Percentiles rank a stretch among this genome's conserved stretches.
phyloP scores from a whole-genome alignment of 1,140 invertebrate genomes.

The Drosophila suzukii region DNA sequence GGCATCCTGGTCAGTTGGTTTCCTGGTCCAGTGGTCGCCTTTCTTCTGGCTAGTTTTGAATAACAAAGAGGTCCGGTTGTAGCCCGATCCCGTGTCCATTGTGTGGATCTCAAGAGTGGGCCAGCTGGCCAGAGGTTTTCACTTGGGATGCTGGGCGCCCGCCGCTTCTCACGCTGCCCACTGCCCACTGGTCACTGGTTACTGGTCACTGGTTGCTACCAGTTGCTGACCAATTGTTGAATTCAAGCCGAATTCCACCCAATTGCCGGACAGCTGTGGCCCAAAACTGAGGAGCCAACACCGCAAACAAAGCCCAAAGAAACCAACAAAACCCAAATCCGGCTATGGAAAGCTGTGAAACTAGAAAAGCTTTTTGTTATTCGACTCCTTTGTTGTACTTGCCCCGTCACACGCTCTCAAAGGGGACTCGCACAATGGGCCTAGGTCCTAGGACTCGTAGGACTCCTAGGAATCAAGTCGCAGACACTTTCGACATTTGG shows the following conservation, averaged over 20 bases:
- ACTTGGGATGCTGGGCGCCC: slow-evolving; percentile 60
- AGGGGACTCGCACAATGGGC: slow-evolving; percentile 31
- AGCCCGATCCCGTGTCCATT: slow-evolving; percentile 12
- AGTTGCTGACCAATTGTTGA: slow-evolving; percentile 47
- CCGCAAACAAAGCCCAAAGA: slow-evolving; percentile 2
- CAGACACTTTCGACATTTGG: slow-evolving; percentile 19
- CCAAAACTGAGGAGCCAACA: slow-evolving; percentile 7
- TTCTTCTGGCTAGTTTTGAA: slow-evolving; percentile 57
- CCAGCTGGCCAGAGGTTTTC: slow-evolving; percentile 16
- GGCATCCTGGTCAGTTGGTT: slow-evolving; percentile 2
- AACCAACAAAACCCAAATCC: background rate
- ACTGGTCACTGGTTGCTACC: slow-evolving; percentile 13
- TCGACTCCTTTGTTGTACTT: slow-evolving; percentile 50
- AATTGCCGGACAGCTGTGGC: slow-evolving; percentile 24
- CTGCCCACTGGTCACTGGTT: slow-evolving; percentile 18
- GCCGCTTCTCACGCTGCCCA: slow-evolving; percentile 60
- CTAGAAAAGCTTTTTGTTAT: slow-evolving; percentile 75
- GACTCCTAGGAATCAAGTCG: slow-evolving; percentile 6
- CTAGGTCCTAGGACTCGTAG: slow-evolving; percentile 4
- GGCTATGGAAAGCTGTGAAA: slow-evolving; percentile 49
- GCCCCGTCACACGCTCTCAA: slow-evolving; percentile 17
- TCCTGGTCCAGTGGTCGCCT: slow-evolving; percentile 4
- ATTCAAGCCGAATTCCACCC: slow-evolving; percentile 18
- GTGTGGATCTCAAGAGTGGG: slow-evolving; percentile 25
- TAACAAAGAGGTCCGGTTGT: slow-evolving; percentile 51